Base-by-base conservation (phyloP, 2,888 invertebrate genomes). In the Mesorhabditis spiculigera region DNA sequence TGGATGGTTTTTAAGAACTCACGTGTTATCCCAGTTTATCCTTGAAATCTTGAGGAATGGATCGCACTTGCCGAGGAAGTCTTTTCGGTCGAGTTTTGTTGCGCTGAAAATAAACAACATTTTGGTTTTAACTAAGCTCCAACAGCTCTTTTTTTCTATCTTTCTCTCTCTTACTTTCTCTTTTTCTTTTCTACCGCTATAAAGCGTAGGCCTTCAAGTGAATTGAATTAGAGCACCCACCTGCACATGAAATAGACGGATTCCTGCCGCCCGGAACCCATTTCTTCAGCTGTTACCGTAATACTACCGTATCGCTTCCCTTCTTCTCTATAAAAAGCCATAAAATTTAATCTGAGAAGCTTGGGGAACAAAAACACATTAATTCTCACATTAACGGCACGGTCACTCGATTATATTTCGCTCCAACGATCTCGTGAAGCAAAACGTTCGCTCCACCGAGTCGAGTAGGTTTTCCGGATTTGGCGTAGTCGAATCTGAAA, bases 1-100 rank as follows among this genome's bases (percentile, higher is more conserved):
- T n/a, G n/a, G n/a, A n/a, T n/a, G n/a, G 28, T 28, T 3, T 28
- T 28, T 28, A 28, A 3, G 3, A 28, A 45, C 81, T 72, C 77
- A 88, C 88, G 86, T 87, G 68, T 82, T 85, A 76, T 88, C 88
- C 73, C 87, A 88, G 81, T 88, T 88, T 42, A 84, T 83, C 71
- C 88, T 85, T 72, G 86, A 85, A 69, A 89, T 85, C 42, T 87
- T 82, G 10, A 89, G 78, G 73, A 88, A 89, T 0, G 89, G 89
- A 79, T 89, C 88, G 43, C 88, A 89, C 76, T 89, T 89, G 8
- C 89, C 88, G 77, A 89, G 86, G 73, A 88, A 86, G 78, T 89
- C 89, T 76, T 88, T 88, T 76, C 87, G 87, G 75, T 89, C 88
- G 65, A 89, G 77, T 62, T 87, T 86, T 8, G 75, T 73, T 1